These are phyloP conservation scores for Melanotaenia nigrans DNA, from an alignment of 2,797 vertebrate genomes.

Conservation along the genomic window DNA sequence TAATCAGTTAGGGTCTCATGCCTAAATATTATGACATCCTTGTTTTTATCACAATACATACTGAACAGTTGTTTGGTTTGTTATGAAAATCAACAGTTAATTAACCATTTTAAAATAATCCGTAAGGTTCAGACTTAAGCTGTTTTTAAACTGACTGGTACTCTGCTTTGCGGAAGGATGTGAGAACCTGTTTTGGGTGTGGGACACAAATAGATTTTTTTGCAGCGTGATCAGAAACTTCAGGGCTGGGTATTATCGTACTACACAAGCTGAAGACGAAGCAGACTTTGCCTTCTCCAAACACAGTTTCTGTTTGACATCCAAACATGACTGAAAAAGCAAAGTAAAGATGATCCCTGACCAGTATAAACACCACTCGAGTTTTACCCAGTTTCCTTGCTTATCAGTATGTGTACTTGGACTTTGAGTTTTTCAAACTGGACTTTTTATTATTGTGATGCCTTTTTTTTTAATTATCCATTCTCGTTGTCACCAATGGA, in stretches of 20 bases:
- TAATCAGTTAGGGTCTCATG: not conserved
- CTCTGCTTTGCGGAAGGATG: not conserved
- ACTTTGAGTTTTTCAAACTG: not conserved
- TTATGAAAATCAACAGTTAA: not conserved
- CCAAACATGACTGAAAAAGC: not conserved
- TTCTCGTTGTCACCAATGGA: not conserved
- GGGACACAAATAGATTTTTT: not conserved
- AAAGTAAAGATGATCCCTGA: constrained; percentile 2
- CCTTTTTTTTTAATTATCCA: not conserved
- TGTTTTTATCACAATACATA: not conserved
- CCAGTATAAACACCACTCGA: not conserved
- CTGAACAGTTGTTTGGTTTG: not conserved
- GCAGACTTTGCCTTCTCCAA: constrained; percentile 10
- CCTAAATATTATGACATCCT: not conserved
- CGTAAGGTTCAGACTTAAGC: not conserved
- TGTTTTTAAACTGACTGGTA: not conserved
- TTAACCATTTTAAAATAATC: not conserved
- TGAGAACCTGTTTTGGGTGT: not conserved
- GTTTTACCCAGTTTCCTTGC: not conserved
- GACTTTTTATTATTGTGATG: too few species aligned
- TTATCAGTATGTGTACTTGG: not conserved
- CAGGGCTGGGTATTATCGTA: too few species aligned
- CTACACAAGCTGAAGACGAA: constrained; percentile 1
- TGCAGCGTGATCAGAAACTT: not conserved
- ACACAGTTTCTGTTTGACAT: constrained; percentile 7